Percentiles rank a stretch among this genome's conserved stretches.
These are phyloP conservation scores for Amphipoea oculea DNA, from an alignment of 2,888 invertebrate genomes.

Conservation along the genomic window DNA sequence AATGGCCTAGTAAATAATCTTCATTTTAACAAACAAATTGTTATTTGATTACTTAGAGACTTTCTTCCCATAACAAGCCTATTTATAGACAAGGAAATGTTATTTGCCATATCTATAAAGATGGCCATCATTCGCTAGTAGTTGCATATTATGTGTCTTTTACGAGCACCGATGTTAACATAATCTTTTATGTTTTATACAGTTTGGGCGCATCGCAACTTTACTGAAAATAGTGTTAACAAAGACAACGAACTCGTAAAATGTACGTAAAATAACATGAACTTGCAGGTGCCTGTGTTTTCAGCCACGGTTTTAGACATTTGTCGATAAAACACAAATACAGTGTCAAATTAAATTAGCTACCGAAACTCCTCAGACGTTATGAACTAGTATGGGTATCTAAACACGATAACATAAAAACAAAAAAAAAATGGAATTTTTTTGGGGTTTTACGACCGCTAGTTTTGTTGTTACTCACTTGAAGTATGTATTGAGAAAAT, in stretches of 20 bases:
- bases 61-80: constrained; percentile 53
- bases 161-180: constrained; percentile 76
- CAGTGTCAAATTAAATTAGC: too few species aligned
- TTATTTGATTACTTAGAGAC: constrained; percentile 68
- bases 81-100: constrained; percentile 44
- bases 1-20: constrained; percentile 81
- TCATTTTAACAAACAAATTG: constrained; percentile 73
- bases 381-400: too few species aligned
- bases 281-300: constrained; percentile 69
- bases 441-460: too few species aligned
- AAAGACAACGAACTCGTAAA: constrained; percentile 90
- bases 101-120: constrained; percentile 43
- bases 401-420: too few species aligned
- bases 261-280: constrained; percentile 76
- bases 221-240: constrained; percentile 82
- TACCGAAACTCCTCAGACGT: too few species aligned
- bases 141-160: constrained; percentile 67
- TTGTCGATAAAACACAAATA: constrained; percentile 19
- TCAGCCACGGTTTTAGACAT: constrained; percentile 53
- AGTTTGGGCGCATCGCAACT: constrained; percentile 71
- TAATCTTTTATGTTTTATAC: constrained; percentile 78
- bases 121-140: constrained; percentile 49
- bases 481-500: too few species aligned
- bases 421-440: too few species aligned
- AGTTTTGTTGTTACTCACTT: too few species aligned